Evolutionary conservation across 2,113 vertebrate genomes (phyloP).

Genomic region (Balaenoptera acutorostrata): DNA sequence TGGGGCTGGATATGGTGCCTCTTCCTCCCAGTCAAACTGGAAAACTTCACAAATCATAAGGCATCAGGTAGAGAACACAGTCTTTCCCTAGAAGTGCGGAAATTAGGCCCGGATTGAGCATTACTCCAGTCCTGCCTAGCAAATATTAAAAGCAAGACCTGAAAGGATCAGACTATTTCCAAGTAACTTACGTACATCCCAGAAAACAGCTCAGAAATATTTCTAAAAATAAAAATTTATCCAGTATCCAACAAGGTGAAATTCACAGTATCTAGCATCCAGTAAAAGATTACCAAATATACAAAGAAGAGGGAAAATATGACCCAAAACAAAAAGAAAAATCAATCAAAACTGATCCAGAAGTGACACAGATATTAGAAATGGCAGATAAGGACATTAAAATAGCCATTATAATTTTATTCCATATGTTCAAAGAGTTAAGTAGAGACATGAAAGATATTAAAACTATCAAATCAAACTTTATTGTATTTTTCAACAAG

Average conservation of each 20-base stretch:
- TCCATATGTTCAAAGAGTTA: background rate
- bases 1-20: background rate
- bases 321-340: background rate
- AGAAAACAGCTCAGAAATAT: background rate
- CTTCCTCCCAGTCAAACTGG: background rate
- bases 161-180: background rate
- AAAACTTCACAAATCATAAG: background rate
- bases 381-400: background rate
- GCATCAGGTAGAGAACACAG: too few relatives aligned
- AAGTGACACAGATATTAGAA: background rate
- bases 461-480: background rate
- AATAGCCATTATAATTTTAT: background rate
- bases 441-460: background rate
- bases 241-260: background rate
- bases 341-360: background rate
- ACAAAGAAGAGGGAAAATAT: background rate
- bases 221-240: background rate
- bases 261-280: background rate
- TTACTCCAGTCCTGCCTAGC: background rate
- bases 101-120: background rate
- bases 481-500: background rate
- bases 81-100: background rate
- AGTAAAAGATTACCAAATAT: background rate
- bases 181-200: background rate
- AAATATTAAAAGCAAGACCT: background rate